Base-by-base conservation (phyloP, 2,888 invertebrate species). In the Caenorhabditis sinica region DNA sequence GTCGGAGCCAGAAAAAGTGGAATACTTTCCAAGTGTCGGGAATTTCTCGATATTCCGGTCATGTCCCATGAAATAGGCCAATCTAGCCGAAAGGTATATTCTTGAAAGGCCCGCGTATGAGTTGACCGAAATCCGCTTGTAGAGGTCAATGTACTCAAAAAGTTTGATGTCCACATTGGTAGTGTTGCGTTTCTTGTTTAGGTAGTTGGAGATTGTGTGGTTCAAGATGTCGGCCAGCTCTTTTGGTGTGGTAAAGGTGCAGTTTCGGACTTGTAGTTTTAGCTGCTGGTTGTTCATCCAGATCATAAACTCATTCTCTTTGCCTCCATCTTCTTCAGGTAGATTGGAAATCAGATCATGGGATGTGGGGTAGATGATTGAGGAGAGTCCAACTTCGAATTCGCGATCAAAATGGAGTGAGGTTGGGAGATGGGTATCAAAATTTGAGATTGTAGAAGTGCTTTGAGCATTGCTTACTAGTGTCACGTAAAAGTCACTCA, bases 61-160 rank as follows among this genome's bases (percentile, higher is more conserved):
- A 13, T 53, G 53, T 17, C 66, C 75, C 1, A 65, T 15, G 65
- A 71, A 71, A 25, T 71, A 71, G n/a, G 51, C 49, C 56, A 71
- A 30, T 28, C 72, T 11, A 30, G 40, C 58, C 5, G 72, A 72
- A 28, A 72, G 40, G n/a, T 40, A 17, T 2, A 72, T 28, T 30
- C 20, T 1, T 30, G 58, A 17, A 1, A 72, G 11, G 11, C 30
- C 17, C 28, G n/a, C 49, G 0, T 45, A 17, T 1, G 23, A 5
- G 17, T 49, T 45, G 11, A 66, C 15, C 13, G 2, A 17, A 28
- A 49, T 30, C 6, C 66, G 23, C 15, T 66, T 66, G 17, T 28
- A 49, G 1, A 66, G 25, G 2, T 45, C 20, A 1, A 28, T 3
- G 17, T 66, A 66, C 15, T 15, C n/a, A 28, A 66, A 66, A 49